Evolutionary conservation across 1,140 invertebrate species (phyloP).

Genomic region (Ooceraea biroi): DNA sequence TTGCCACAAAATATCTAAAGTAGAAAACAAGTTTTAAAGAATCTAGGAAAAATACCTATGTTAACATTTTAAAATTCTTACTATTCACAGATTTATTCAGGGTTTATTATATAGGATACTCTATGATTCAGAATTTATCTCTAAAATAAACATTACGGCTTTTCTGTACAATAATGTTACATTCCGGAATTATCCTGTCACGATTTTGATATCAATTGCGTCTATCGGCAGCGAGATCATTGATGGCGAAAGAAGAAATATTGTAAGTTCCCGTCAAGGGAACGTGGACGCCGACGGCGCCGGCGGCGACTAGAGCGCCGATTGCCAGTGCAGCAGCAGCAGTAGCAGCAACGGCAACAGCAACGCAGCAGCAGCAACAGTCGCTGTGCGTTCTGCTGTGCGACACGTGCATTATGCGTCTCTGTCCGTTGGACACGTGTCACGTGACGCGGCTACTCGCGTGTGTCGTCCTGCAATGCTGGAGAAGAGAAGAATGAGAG

Average conservation of each 20-base stretch:
- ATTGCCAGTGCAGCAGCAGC: neutral
- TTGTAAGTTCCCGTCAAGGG: neutral
- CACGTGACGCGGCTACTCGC: conserved; percentile 58
- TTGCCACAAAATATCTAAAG: no score
- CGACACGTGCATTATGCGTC: conserved; percentile 67
- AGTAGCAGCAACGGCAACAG: neutral
- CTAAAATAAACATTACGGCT: neutral
- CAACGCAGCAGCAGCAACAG: neutral
- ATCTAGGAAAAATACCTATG: neutral
- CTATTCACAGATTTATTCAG: no score
- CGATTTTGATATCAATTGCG: neutral
- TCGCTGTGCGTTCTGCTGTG: conserved; percentile 55
- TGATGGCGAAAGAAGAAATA: no score
- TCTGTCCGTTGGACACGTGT: conserved; percentile 62
- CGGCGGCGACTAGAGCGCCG: neutral
- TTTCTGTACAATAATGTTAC: neutral
- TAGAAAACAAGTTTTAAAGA: neutral
- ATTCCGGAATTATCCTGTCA: neutral
- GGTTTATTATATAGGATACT: no score
- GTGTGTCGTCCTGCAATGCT: conserved; percentile 50
- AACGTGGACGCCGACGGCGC: no score
- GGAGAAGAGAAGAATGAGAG: conserved; percentile 7
- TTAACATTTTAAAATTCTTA: neutral
- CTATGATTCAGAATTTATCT: neutral
- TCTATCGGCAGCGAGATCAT: no score